These are phyloP conservation scores for Leptarthrus brevirostris DNA, from an alignment of 2,888 invertebrate genomes.

Conservation along the genomic window DNA sequence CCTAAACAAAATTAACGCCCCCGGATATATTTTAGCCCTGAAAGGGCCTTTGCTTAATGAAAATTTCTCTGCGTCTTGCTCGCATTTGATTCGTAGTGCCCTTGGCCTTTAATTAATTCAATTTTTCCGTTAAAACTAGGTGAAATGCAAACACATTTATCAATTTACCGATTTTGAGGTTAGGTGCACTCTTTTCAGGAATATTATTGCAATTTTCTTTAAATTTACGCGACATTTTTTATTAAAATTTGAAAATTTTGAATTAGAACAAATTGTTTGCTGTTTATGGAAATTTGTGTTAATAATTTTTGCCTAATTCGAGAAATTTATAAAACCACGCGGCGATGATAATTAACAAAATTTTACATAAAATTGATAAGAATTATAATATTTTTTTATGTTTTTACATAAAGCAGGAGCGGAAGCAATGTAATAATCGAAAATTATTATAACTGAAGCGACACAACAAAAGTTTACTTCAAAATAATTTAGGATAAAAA, in stretches of 20 bases:
- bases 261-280: not conserved
- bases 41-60: slow-evolving; percentile 1
- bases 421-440: too few relatives aligned
- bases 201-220: not conserved
- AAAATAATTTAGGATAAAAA: too few relatives aligned
- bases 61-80: not conserved
- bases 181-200: not conserved
- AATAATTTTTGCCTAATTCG: slow-evolving; percentile 3
- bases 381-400: too few relatives aligned
- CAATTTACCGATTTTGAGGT: slow-evolving; percentile 17
- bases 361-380: too few relatives aligned
- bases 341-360: too few relatives aligned
- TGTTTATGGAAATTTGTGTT: not conserved
- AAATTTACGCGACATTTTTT: not conserved
- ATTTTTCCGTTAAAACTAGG: not conserved
- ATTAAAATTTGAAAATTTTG: not conserved
- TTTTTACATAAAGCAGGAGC: too few relatives aligned
- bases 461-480: too few relatives aligned
- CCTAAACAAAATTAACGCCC: slow-evolving; percentile 22
- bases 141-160: not conserved
- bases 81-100: slow-evolving; percentile 1
- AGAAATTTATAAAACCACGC: too few relatives aligned
- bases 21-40: slow-evolving; percentile 29
- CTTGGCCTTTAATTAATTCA: slow-evolving; percentile 10
- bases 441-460: too few relatives aligned